Conservation (phyloP, 2,888 invertebrate genomes). For the Rosalia funebris region DNA sequence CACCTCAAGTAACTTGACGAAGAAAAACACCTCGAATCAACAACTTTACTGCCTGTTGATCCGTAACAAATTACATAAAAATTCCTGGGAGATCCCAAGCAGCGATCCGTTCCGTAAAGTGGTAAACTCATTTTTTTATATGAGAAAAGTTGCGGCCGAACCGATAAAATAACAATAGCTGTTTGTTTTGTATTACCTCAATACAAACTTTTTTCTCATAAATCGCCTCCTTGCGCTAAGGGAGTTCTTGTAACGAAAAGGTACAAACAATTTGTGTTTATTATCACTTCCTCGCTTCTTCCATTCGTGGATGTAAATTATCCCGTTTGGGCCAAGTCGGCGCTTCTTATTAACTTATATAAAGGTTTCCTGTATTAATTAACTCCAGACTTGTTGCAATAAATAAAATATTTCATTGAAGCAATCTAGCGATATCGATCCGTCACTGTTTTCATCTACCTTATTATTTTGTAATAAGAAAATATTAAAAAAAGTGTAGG, state of each 20-base stretch:
- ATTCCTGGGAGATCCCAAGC: not conserved
- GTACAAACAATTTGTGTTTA: not conserved
- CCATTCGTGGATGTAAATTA: not conserved
- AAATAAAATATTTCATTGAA: too few relatives aligned
- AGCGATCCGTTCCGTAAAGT: not conserved
- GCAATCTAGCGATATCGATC: too few relatives aligned
- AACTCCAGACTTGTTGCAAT: too few relatives aligned
- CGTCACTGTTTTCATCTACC: too few relatives aligned
- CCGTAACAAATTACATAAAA: not conserved
- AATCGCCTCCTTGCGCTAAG: not conserved
- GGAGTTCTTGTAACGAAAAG: not conserved
- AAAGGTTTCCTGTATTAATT: too few relatives aligned
- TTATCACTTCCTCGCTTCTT: not conserved
- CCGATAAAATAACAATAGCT: not conserved
- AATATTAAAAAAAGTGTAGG: too few relatives aligned
- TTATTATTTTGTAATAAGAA: too few relatives aligned
- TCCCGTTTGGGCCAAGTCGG: too few relatives aligned
- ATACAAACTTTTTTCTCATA: not conserved
- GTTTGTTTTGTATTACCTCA: not conserved
- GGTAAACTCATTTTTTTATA: not conserved
- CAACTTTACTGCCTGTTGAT: not conserved
- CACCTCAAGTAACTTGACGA: not conserved
- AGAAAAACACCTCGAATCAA: not conserved
- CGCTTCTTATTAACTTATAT: too few relatives aligned
- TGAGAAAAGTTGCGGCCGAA: not conserved